A percentile compares a stretch with the other conserved stretches of the same genome.
phyloP scores from a whole-genome alignment of 2,888 invertebrate species.

The Cephus runcator region DNA sequence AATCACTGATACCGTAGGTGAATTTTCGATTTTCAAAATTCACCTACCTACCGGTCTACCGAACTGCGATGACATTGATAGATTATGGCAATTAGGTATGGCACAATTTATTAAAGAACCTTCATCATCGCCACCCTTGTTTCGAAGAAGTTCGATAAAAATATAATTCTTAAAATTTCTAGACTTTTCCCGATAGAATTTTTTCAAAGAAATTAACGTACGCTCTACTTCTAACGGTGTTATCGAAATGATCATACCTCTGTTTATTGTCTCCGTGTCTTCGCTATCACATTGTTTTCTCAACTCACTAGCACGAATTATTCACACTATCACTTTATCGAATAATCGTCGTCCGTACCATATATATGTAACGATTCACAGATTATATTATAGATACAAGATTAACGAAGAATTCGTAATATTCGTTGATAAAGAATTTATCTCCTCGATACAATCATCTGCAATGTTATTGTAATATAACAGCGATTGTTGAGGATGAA shows the following conservation, averaged over 20 bases:
- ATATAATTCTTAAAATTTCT: neutral
- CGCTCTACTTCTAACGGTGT: neutral
- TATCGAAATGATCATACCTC: conserved; percentile 24
- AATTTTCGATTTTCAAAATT: neutral
- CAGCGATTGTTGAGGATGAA: neutral
- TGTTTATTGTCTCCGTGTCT: conserved; percentile 25
- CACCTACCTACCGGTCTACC: neutral
- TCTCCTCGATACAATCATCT: neutral
- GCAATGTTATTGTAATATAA: neutral
- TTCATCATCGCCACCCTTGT: neutral
- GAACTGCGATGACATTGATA: neutral
- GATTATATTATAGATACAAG: neutral
- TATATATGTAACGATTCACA: neutral
- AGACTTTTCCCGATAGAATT: neutral
- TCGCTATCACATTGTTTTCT: conserved; percentile 43
- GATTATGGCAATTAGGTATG: neutral
- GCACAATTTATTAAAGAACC: neutral
- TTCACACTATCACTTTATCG: conserved; percentile 25
- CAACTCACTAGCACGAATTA: conserved; percentile 29
- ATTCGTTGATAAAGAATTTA: neutral
- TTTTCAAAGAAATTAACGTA: neutral
- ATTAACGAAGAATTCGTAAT: neutral
- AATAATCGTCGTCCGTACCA: neutral
- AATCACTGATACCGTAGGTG: neutral
- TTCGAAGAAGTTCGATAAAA: neutral